Conservation (phyloP, 1,140 invertebrate species). For the Hypsibius dujardini region DNA sequence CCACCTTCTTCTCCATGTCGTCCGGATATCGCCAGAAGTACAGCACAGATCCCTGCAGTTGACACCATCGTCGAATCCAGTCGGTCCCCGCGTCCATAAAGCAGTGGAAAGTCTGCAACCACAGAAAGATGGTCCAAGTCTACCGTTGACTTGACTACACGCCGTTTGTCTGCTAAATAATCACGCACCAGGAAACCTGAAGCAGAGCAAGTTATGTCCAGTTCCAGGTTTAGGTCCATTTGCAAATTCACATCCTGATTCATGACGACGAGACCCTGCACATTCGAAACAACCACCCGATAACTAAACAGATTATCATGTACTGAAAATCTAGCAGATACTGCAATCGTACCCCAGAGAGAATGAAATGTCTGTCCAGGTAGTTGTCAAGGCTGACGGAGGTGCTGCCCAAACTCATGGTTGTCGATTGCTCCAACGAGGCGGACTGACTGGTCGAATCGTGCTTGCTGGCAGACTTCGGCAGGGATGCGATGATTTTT, state of each 20-base stretch:
- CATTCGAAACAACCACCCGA: background rate
- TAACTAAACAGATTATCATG: background rate
- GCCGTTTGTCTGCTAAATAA: background rate
- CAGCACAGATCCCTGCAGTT: background rate
- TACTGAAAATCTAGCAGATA: background rate
- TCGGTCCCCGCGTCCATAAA: background rate
- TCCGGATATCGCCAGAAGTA: background rate
- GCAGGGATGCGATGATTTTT: background rate
- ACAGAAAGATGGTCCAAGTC: background rate
- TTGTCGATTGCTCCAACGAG: background rate
- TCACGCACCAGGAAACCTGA: background rate
- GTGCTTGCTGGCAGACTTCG: slow-evolving; percentile 4
- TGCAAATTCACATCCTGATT: background rate
- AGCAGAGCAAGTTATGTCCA: background rate
- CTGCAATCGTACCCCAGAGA: background rate
- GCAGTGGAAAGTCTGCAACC: background rate
- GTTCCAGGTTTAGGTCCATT: background rate
- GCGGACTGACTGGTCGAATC: background rate
- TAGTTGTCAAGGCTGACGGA: background rate
- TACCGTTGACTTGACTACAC: background rate
- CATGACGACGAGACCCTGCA: background rate
- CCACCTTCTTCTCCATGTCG: background rate
- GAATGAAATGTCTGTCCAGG: background rate
- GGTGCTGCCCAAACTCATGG: slow-evolving; percentile 8
- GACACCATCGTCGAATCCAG: background rate